Evolutionary conservation across 2,888 invertebrate species (phyloP).

Genomic region (Scaptomyza reducta): DNA sequence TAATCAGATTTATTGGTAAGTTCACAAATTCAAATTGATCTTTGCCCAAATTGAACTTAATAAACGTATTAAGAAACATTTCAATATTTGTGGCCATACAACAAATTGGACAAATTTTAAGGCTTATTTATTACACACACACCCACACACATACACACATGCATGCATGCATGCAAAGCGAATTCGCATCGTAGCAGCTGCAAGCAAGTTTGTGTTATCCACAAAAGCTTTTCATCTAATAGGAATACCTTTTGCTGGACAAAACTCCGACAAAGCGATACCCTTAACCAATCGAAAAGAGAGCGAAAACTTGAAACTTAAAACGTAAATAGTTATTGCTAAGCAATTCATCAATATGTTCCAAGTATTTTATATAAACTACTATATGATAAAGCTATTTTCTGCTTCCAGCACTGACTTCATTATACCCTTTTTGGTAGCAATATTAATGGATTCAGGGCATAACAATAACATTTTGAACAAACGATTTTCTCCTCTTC

Average conservation of each 20-base stretch:
- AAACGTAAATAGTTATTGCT: no score
- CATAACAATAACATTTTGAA: conserved; percentile 11
- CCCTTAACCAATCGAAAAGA: not conserved
- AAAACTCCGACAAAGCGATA: not conserved
- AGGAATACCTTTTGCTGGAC: not conserved
- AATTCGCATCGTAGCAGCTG: not conserved
- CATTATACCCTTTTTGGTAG: not conserved
- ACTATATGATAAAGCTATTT: no score
- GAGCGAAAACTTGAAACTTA: no score
- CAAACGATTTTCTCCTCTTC: conserved; percentile 51
- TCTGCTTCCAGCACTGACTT: not conserved
- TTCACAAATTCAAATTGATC: not conserved
- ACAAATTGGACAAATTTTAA: conserved; percentile 26
- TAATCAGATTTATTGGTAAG: not conserved
- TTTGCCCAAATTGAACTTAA: conserved; percentile 2
- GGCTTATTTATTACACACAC: conserved; percentile 27
- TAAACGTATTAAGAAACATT: conserved; percentile 3
- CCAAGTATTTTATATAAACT: no score
- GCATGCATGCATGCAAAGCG: no score
- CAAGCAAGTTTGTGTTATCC: not conserved
- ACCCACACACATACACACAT: no score
- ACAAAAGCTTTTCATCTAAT: conserved; percentile 8
- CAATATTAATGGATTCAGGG: not conserved
- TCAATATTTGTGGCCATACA: conserved; percentile 5
- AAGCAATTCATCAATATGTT: no score